phyloP scores from a whole-genome alignment of 1,140 invertebrate genomes.

The Heliothis subflexa region DNA sequence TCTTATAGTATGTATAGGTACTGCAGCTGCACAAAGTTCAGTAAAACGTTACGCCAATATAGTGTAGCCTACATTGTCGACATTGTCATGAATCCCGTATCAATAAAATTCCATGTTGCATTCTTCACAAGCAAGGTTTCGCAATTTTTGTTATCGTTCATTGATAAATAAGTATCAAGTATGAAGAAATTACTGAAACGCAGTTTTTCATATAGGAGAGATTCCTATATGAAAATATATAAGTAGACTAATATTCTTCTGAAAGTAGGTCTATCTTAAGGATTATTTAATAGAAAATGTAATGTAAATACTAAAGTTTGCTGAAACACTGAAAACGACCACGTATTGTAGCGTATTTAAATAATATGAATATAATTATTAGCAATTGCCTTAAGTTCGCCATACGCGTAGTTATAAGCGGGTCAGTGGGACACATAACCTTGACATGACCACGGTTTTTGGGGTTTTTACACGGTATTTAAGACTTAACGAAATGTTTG shows the following conservation, averaged over 20 bases:
- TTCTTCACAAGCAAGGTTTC: not conserved
- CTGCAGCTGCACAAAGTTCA: constrained; percentile 11
- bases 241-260: not conserved
- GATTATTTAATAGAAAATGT: too few species aligned
- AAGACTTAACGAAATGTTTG: constrained; percentile 1
- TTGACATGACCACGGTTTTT: constrained; percentile 63
- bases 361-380: constrained; percentile 11
- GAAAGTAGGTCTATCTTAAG: too few species aligned
- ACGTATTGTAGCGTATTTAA: not conserved
- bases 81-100: constrained; percentile 9
- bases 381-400: constrained; percentile 8
- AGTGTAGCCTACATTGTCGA: not conserved
- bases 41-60: not conserved
- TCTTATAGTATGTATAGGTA: not conserved
- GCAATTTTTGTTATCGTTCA: constrained; percentile 2
- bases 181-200: not conserved
- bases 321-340: not conserved
- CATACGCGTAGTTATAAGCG: constrained; percentile 51
- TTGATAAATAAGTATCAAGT: not conserved
- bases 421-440: constrained; percentile 68
- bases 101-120: not conserved
- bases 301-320: too few species aligned
- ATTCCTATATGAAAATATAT: not conserved
- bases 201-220: not conserved
- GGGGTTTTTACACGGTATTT: constrained; percentile 40